Percentiles rank a stretch among this genome's conserved stretches.
These are phyloP conservation scores for Osmerus eperlanus DNA, from an alignment of 2,113 vertebrate species.

Conservation along the genomic window DNA sequence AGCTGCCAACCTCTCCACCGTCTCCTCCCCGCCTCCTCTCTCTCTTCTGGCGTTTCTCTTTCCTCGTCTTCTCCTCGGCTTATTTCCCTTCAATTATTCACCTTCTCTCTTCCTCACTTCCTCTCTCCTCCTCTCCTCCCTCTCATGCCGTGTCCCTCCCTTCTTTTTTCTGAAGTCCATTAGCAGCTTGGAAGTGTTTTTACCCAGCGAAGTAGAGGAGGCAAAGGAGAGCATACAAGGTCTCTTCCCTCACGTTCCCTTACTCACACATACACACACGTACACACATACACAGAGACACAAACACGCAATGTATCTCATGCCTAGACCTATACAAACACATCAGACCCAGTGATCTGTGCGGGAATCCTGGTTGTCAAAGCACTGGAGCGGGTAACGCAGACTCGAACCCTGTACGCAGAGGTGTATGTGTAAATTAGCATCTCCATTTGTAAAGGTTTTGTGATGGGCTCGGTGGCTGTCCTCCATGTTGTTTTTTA, in stretches of 20 bases:
- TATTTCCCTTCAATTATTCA: constrained; percentile 23
- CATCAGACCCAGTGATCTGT: not conserved
- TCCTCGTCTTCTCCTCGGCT: not conserved
- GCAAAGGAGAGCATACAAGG: not conserved
- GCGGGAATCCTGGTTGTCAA: not conserved
- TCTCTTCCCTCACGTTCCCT: not conserved
- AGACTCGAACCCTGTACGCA: not conserved
- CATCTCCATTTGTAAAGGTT: not conserved
- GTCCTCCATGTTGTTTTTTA: not conserved
- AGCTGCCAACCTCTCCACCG: constrained; percentile 11
- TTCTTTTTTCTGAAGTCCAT: constrained; percentile 32
- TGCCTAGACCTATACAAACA: not conserved
- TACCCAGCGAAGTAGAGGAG: not conserved
- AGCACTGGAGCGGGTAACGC: not conserved
- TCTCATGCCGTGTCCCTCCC: constrained; percentile 35
- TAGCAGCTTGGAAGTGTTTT: constrained; percentile 30
- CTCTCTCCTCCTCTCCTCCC: constrained; percentile 28
- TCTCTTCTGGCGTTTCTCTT: not conserved
- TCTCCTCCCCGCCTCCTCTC: not conserved
- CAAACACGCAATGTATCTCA: not conserved
- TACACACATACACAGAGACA: not conserved
- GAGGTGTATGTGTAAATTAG: not conserved
- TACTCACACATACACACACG: not conserved
- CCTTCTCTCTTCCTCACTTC: constrained; percentile 16
- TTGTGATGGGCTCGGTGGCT: not conserved